Percentiles rank a stretch among this genome's conserved stretches.
Evolutionary conservation across 2,113 vertebrate genomes (phyloP).

Genomic region (Periophthalmodon schlosseri): DNA sequence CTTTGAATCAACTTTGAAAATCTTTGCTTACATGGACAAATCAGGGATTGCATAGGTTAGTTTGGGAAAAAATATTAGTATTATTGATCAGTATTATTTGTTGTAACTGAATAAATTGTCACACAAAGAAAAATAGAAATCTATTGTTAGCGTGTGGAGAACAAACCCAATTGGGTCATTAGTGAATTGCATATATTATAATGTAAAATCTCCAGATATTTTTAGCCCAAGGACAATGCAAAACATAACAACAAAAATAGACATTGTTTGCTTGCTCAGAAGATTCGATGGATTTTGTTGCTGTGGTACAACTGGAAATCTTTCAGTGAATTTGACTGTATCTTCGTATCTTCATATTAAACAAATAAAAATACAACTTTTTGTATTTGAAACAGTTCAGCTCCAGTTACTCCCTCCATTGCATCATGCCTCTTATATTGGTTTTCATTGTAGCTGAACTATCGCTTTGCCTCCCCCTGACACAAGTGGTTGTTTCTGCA

Average conservation of each 20-base stretch:
- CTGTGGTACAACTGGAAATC: background rate
- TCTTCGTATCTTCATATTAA: background rate
- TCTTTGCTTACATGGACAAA: too few relatives aligned
- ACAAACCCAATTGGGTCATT: too few relatives aligned
- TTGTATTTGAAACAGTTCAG: background rate
- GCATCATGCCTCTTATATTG: background rate
- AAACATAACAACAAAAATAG: too few relatives aligned
- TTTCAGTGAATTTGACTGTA: background rate
- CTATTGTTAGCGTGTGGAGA: too few relatives aligned
- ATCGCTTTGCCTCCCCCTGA: constrained; percentile 11
- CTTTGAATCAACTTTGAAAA: too few relatives aligned
- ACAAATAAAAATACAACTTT: background rate
- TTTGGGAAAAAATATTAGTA: too few relatives aligned
- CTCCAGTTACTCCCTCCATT: background rate
- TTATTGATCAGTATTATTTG: too few relatives aligned
- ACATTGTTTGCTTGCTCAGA: background rate
- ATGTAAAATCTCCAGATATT: background rate
- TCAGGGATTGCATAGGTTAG: too few relatives aligned
- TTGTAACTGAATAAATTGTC: too few relatives aligned
- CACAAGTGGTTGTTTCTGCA: background rate
- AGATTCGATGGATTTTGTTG: background rate
- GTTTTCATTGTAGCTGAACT: constrained; percentile 13
- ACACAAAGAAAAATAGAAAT: too few relatives aligned
- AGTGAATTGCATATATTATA: too few relatives aligned
- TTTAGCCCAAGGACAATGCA: background rate